A percentile compares a stretch with the other conserved stretches of the same genome.
These are phyloP conservation scores for Uromys caudimaculatus DNA, from an alignment of 2,797 vertebrate genomes.

Conservation along the genomic window DNA sequence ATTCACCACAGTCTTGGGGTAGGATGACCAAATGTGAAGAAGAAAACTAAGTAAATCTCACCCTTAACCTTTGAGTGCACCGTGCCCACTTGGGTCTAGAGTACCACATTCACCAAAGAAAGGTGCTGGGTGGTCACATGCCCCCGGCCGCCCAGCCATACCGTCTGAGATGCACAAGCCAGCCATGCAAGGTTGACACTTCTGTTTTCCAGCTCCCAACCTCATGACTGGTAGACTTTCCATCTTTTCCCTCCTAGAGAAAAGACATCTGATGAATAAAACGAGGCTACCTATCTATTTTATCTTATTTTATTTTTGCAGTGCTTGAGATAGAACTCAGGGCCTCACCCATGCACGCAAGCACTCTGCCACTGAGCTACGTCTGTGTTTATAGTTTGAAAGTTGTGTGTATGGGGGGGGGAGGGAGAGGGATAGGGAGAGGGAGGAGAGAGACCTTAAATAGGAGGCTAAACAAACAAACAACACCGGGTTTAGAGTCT, in stretches of 20 bases:
- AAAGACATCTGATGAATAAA: not conserved
- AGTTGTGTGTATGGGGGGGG: not conserved
- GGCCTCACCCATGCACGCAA: not conserved
- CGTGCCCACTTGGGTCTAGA: not conserved
- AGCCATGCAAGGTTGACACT: not conserved
- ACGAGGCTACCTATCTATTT: not conserved
- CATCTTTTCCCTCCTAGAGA: not conserved
- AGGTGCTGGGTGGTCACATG: not conserved
- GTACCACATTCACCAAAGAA: not conserved
- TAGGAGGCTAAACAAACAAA: slow-evolving; percentile 8
- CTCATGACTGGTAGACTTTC: not conserved
- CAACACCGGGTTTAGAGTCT: not conserved
- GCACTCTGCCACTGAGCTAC: not conserved
- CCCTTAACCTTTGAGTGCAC: too few species aligned
- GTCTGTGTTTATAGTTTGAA: not conserved
- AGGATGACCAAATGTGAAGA: not conserved
- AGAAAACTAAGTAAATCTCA: not conserved
- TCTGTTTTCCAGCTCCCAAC: not conserved
- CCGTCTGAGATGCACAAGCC: accelerated
- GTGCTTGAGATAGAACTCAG: not conserved
- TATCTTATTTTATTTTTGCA: not conserved
- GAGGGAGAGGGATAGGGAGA: too few species aligned
- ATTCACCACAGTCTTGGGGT: not conserved
- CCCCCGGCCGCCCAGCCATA: not conserved
- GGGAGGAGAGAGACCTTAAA: not conserved